These are phyloP conservation scores for Scortum barcoo DNA, from an alignment of 2,113 vertebrate genomes.

Conservation along the genomic window DNA sequence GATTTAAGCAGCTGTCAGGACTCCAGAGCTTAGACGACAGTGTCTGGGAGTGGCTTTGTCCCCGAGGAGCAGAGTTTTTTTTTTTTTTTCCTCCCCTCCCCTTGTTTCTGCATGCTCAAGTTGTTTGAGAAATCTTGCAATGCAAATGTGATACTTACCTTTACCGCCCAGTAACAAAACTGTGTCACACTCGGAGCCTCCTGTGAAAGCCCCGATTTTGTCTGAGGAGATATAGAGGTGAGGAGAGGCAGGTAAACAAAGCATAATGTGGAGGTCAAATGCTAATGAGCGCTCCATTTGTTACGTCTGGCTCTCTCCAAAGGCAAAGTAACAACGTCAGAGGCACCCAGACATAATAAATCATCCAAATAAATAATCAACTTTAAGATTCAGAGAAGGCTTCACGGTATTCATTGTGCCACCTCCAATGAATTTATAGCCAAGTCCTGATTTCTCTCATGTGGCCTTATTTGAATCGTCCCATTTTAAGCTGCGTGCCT, in stretches of 20 bases:
- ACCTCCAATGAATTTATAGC: slow-evolving; percentile 50
- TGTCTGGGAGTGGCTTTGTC: slow-evolving; percentile 72
- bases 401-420: slow-evolving; percentile 46
- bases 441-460: slow-evolving; percentile 60
- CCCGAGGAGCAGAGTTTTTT: slow-evolving; percentile 61
- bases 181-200: slow-evolving; percentile 66
- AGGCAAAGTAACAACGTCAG: slow-evolving; percentile 66
- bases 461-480: slow-evolving; percentile 64
- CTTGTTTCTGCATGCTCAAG: slow-evolving; percentile 66
- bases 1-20: slow-evolving; percentile 74
- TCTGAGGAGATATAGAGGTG: slow-evolving; percentile 73
- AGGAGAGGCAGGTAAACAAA: slow-evolving; percentile 80
- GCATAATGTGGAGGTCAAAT: slow-evolving; percentile 82
- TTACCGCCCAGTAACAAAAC: slow-evolving; percentile 73
- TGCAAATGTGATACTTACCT: slow-evolving; percentile 80
- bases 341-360: slow-evolving; percentile 74
- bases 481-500: slow-evolving; percentile 46
- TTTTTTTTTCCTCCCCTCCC: no score
- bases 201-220: slow-evolving; percentile 71
- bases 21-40: slow-evolving; percentile 67
- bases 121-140: slow-evolving; percentile 76
- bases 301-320: slow-evolving; percentile 72
- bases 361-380: slow-evolving; percentile 76
- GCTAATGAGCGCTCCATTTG: slow-evolving; percentile 78
- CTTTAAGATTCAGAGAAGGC: slow-evolving; percentile 51